These are phyloP conservation scores for Psilanteris sp. DNA, from an alignment of 1,140 invertebrate genomes.

Conservation along the genomic window DNA sequence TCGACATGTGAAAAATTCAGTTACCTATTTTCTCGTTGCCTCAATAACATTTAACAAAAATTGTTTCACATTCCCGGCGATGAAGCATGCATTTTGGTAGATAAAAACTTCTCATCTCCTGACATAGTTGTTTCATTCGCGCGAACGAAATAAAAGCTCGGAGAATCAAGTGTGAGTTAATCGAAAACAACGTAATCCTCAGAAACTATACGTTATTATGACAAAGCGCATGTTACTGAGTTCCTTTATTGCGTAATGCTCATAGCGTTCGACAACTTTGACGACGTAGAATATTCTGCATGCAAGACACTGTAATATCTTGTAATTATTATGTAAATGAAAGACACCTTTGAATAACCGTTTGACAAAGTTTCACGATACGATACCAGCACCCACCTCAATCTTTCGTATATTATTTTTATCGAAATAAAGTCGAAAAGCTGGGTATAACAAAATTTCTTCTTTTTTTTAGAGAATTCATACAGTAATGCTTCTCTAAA, in stretches of 20 bases:
- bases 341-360: conserved; percentile 61
- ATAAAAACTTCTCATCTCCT: conserved; percentile 10
- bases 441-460: neutral
- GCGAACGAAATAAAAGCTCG: neutral
- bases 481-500: no score
- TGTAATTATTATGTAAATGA: conserved; percentile 67
- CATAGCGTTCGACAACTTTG: conserved; percentile 46
- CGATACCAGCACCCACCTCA: conserved; percentile 16
- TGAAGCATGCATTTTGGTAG: conserved; percentile 11
- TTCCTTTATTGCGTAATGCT: conserved; percentile 21
- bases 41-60: conserved; percentile 1
- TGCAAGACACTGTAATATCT: conserved; percentile 59
- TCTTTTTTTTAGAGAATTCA: no score
- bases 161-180: neutral
- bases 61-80: neutral
- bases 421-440: conserved; percentile 3
- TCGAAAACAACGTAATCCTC: neutral
- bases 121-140: neutral
- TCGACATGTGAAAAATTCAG: conserved; percentile 5
- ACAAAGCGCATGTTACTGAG: conserved; percentile 1
- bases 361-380: conserved; percentile 57
- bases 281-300: conserved; percentile 58
- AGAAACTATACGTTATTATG: conserved; percentile 8
- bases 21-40: conserved; percentile 7
- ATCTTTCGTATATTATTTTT: conserved; percentile 40